phyloP scores from a whole-genome alignment of 2,888 invertebrate genomes.

The Tuta absoluta region DNA sequence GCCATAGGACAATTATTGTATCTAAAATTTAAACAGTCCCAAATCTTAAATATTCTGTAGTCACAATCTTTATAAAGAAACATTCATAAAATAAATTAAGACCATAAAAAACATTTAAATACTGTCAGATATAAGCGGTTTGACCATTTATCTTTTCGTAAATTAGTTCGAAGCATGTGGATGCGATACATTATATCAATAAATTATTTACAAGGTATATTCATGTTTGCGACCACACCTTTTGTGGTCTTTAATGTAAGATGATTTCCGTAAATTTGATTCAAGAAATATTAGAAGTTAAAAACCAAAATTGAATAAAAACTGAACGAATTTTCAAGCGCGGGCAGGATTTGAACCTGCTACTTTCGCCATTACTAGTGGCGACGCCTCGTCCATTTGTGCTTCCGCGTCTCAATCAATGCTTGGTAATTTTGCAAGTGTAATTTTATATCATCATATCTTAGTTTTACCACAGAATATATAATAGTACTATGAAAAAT shows the following conservation, averaged over 20 bases:
- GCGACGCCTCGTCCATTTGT: no score
- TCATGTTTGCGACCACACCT: slow-evolving; percentile 1
- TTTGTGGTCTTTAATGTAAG: neutral
- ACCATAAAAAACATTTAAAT: slow-evolving; percentile 31
- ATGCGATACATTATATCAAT: slow-evolving; percentile 1
- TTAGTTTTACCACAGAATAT: neutral
- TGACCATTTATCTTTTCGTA: slow-evolving; percentile 33
- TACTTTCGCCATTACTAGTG: no score
- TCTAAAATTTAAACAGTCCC: no score
- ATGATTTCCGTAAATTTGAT: no score
- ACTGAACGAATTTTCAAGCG: no score
- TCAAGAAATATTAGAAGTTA: no score
- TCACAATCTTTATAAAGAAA: neutral
- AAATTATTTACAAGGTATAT: neutral
- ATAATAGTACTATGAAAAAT: no score
- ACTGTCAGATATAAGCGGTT: slow-evolving; percentile 28
- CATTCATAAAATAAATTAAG: neutral
- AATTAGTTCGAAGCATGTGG: slow-evolving; percentile 26
- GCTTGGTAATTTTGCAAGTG: no score
- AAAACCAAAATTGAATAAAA: no score
- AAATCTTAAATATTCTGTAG: neutral
- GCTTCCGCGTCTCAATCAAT: no score
- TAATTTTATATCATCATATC: neutral
- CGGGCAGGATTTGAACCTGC: no score
- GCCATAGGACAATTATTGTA: no score